A percentile compares a stretch with the other conserved stretches of the same genome.
Conservation (phyloP, 2,797 vertebrate species). For the Xyrichtys novacula region DNA sequence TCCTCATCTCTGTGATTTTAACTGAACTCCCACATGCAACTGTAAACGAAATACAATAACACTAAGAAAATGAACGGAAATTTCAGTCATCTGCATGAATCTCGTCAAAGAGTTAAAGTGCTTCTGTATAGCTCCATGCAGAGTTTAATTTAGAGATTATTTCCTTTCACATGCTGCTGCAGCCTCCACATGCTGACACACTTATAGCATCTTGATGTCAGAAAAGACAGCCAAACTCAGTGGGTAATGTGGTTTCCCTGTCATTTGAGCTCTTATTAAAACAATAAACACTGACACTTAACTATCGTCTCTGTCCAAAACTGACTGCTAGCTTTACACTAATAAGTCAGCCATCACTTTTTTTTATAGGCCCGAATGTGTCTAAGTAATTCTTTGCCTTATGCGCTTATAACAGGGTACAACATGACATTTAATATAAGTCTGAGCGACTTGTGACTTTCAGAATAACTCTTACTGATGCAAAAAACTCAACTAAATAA, state of each 20-base stretch:
- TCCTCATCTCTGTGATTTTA: too few species aligned
- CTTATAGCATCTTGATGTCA: slow-evolving; percentile 10
- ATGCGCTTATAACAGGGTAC: neutral
- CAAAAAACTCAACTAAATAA: slow-evolving; percentile 39
- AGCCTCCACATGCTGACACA: slow-evolving; percentile 16
- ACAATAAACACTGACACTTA: neutral
- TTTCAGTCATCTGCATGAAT: too few species aligned
- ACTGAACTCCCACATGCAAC: too few species aligned
- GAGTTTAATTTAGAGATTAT: too few species aligned
- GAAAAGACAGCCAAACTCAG: neutral
- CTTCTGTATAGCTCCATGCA: too few species aligned
- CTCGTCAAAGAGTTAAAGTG: too few species aligned
- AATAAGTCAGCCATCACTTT: neutral
- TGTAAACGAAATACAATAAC: too few species aligned
- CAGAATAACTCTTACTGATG: slow-evolving; percentile 15
- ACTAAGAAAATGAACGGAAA: too few species aligned
- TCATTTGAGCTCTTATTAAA: neutral
- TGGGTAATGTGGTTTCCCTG: neutral
- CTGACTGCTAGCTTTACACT: neutral
- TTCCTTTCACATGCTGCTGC: too few species aligned
- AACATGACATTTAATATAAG: neutral
- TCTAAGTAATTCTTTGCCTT: neutral
- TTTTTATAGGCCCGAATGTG: neutral
- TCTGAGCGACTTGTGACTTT: slow-evolving; percentile 3
- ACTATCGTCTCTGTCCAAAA: neutral